Conservation (phyloP, 2,888 invertebrate genomes). For the Sphaeridia pumilis region DNA sequence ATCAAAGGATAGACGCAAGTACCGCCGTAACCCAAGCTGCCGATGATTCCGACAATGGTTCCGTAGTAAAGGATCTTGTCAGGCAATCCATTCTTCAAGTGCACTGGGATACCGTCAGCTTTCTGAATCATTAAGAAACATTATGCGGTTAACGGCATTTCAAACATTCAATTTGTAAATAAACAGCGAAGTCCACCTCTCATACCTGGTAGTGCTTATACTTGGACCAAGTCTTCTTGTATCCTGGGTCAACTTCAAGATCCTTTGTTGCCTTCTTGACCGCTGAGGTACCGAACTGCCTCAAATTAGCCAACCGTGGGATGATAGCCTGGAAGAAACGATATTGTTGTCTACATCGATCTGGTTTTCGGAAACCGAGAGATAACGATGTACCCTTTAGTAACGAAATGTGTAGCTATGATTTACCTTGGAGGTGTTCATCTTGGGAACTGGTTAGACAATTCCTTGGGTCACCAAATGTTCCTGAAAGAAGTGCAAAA, state of each 20-base stretch:
- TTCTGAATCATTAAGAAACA: conserved; percentile 9
- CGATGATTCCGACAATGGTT: conserved; percentile 11
- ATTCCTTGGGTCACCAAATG: too few relatives aligned
- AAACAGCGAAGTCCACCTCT: not conserved
- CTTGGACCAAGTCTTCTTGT: conserved; percentile 17
- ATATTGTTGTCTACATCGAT: too few relatives aligned
- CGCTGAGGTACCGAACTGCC: conserved; percentile 6
- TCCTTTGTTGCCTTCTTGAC: not conserved
- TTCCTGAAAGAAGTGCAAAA: too few relatives aligned
- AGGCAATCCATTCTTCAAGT: conserved; percentile 22
- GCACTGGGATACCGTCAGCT: conserved; percentile 23
- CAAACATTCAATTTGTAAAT: not conserved
- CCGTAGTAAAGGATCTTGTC: conserved; percentile 18
- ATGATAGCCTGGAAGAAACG: too few relatives aligned
- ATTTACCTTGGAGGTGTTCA: too few relatives aligned
- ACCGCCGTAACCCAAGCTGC: conserved; percentile 13
- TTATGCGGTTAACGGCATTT: not conserved
- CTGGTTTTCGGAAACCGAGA: too few relatives aligned
- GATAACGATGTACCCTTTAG: too few relatives aligned
- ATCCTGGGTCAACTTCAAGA: conserved; percentile 16
- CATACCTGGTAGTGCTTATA: conserved; percentile 21
- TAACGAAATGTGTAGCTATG: too few relatives aligned
- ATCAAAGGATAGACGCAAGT: conserved; percentile 19
- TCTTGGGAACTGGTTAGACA: too few relatives aligned
- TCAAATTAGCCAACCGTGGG: not conserved